Base-by-base conservation (phyloP, 2,888 invertebrate species). In the Tetanocera ferruginea region DNA sequence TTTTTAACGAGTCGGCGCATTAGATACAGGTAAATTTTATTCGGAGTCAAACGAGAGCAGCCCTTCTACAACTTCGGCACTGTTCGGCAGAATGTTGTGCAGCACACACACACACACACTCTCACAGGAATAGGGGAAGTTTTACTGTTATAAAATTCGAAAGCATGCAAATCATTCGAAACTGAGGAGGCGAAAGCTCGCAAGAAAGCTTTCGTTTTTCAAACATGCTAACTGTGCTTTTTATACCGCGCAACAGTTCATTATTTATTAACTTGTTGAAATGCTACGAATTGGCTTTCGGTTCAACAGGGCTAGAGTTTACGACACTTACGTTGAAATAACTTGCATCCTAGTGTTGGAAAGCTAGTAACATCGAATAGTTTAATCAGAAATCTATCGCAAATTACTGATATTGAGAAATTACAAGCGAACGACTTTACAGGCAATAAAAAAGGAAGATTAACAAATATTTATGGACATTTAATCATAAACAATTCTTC, bases 201-300 rank as follows among this genome's bases (percentile, higher is more conserved):
- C 17, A 43, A 1, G 49, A 73, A 55, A 73, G 49, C 60, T 73
- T 62, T 62, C 2, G 25, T 17, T n/a, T n/a, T 4, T 28, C n/a
- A 17, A 49, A 1, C 43, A 6, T 43, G 17, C n/a, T n/a, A 19
- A 25, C 52, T 19, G 19, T n/a, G 17, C 51, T 28, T 31, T 31
- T 14, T 3, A 34, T 37, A n/a, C 28, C 51, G 55, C 11, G 79
- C 79, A 82, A 83, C 80, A 81, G 80, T 78, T 81, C 77, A 66
- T 62, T 76, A 77, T 78, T 77, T 75, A 76, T 78, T 76, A 76
- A 80, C 81, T 82, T 83, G 76, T 79, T 81, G 76, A 70, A 73
- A 60, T 69, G 3, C 25, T 66, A 70, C 49, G 69, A 57, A 37
- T 76, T 57, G 19, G 4, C 14, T n/a, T 14, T 25, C 5, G 72